Percentiles rank a stretch among this genome's conserved stretches.
phyloP scores from a whole-genome alignment of 2,113 vertebrate genomes.

The Aepyceros melampus region DNA sequence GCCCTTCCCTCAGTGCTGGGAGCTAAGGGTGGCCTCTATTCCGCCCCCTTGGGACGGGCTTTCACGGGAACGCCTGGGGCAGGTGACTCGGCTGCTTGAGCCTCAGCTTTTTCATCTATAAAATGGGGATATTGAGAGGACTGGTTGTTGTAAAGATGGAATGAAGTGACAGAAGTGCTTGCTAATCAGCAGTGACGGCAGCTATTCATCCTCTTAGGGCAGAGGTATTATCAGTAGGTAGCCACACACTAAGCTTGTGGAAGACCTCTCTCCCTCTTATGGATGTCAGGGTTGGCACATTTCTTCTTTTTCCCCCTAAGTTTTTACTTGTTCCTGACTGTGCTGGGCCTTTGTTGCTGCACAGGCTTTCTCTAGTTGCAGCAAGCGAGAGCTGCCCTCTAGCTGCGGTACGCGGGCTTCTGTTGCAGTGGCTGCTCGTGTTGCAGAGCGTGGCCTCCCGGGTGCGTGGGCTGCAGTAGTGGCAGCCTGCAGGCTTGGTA shows the following conservation, averaged over 20 bases:
- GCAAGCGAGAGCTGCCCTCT: neutral
- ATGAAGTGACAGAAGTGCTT: neutral
- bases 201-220: neutral
- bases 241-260: neutral
- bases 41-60: neutral
- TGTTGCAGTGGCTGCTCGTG: neutral
- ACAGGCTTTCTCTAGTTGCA: neutral
- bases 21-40: accelerated
- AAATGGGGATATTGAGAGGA: neutral
- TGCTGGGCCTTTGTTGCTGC: neutral
- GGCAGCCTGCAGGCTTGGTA: neutral
- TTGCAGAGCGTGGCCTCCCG: neutral
- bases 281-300: neutral
- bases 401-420: accelerated
- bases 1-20: neutral
- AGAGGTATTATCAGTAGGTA: accelerated
- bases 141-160: neutral
- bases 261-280: neutral
- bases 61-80: neutral
- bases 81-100: accelerated
- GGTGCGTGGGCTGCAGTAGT: neutral
- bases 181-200: neutral
- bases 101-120: neutral
- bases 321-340: neutral
- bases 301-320: neutral